phyloP scores from a whole-genome alignment of 2,888 invertebrate genomes.

The Tetranychus truncatus region DNA sequence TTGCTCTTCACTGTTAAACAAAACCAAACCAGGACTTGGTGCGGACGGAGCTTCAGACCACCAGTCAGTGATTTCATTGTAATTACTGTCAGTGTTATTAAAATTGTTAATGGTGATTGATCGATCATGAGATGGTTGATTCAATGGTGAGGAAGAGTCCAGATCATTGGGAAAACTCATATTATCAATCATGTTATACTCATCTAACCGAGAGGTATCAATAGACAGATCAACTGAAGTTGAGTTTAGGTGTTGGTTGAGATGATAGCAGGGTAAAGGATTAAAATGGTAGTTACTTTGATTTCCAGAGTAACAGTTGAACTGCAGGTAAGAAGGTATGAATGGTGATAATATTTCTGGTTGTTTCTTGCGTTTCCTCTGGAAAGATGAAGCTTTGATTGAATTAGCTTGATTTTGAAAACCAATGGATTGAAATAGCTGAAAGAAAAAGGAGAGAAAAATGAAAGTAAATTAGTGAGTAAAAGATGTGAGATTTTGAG shows the following conservation, averaged over 20 bases:
- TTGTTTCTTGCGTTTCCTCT: neutral
- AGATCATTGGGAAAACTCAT: neutral
- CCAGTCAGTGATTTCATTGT: neutral
- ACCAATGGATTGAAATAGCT: neutral
- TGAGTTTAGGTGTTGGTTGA: neutral
- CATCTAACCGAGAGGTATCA: neutral
- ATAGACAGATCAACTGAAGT: neutral
- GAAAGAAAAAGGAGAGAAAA: constrained; percentile 1
- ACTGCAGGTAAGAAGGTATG: neutral
- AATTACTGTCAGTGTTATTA: neutral
- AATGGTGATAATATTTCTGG: neutral
- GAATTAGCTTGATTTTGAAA: neutral
- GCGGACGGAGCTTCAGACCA: constrained; percentile 23
- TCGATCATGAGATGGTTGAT: neutral
- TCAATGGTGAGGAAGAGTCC: neutral
- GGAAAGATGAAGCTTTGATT: neutral
- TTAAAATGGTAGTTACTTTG: neutral
- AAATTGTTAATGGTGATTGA: neutral
- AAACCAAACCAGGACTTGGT: constrained; percentile 25
- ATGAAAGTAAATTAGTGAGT: neutral
- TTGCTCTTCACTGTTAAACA: constrained; percentile 31
- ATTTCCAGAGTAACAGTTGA: neutral
- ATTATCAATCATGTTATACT: neutral
- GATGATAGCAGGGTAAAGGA: neutral
- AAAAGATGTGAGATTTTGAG: neutral